Base-by-base conservation (phyloP, 1,140 invertebrate genomes). In the Orussus abietinus region DNA sequence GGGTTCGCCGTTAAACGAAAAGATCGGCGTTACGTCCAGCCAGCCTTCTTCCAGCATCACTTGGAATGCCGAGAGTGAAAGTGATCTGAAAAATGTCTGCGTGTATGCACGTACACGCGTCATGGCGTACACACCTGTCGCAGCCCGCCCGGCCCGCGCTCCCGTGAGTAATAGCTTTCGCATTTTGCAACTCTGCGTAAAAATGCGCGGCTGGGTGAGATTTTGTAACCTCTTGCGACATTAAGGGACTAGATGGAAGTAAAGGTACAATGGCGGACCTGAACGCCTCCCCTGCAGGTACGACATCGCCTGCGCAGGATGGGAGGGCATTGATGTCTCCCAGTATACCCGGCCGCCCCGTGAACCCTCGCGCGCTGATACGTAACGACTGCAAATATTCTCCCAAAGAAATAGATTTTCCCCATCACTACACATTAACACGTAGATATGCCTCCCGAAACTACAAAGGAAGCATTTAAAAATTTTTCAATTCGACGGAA, bases 51-150 rank as follows among this genome's bases (percentile, higher is more conserved):
- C 46, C 51, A 57, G 51, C 49, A 51, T 59, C 51, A 49, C 48
- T 31, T 41, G 45, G 44, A 50, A 55, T 52, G 54, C 36, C 38
- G 59, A 47, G 47, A 51, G 62, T 63, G 62, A 65, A 65, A 65
- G 62, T 63, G 49, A 59, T 62, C 57, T 62, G 30, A 54, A 63
- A 54, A 65, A 62, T 31, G 32, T 28, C 12, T 30, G 45, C 39
- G 35, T 38, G 39, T 38, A 41, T 45, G 31, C 18, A 30, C 38
- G 28, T 34, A 32, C 25, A 45, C 17, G 20, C 7, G 41, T 28
- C 35, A 26, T 38, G 42, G 42, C 42, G 42, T 46, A 36, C 45
- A 46, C 35, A 33, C 41, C 39, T 42, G 44, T 17, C 25, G n/a
- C n/a, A 6, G 6, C 22, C 6, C 22, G n/a, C n/a, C 6, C 22